Base-by-base conservation (phyloP, 2,888 invertebrate species). In the Drosophila koepferae region DNA sequence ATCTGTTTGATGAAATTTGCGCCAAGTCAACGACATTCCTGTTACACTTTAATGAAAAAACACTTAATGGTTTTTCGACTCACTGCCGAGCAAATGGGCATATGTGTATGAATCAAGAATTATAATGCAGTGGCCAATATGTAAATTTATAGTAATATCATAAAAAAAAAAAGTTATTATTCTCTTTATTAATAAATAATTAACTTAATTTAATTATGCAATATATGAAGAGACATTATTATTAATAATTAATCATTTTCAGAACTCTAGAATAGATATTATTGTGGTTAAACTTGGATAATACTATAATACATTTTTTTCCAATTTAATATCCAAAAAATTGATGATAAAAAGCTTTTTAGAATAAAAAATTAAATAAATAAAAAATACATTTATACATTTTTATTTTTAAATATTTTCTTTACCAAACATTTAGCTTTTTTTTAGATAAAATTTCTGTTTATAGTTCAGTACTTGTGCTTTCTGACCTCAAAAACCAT, bases 1-100 rank as follows among this genome's bases (percentile, higher is more conserved):
- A 64, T 70, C 70, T 20, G 7, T 72, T 76, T 79, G 70, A 76
- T 79, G 70, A 72, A 71, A 63, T 67, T 65, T 44, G 59, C 59
- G 68, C 51, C 61, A 75, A 69, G 38, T 64, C 63, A 51, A 51
- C 49, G 38, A n/a, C 49, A 46, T 48, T 58, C 55, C 59, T 55
- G 62, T 59, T 68, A 67, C 72, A 71, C 65, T 62, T 83, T 54
- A 77, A 67, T 80, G 56, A 60, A 48, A 23, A 58, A 70, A 23
- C n/a, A 53, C 49, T 62, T 63, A 73, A 66, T 66, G 58, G 16
- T 31, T 60, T 70, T 43, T 68, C 49, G 20, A 48, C 34, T 36
- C 18, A 40, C 44, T 51, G 46, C 41, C 28, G 23, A 2, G 20
- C 20, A 31, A 31, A 64, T 56, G 56, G 2, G 3, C 23, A 23